phyloP scores from a whole-genome alignment of 2,797 vertebrate genomes.

The Vespertilio murinus region DNA sequence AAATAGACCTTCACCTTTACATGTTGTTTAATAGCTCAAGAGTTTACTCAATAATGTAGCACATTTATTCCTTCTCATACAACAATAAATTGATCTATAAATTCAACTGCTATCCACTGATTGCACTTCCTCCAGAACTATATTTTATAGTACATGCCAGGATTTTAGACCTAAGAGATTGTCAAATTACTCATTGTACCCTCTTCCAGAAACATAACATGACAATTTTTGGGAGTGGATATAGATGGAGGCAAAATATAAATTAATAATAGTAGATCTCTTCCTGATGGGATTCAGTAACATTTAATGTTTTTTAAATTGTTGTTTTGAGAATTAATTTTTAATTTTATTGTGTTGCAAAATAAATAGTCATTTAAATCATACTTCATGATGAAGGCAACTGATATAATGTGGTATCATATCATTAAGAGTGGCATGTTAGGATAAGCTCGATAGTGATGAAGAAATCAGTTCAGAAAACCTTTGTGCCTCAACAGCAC shows the following conservation, averaged over 20 bases:
- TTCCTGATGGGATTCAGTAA: neutral
- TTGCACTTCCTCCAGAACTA: neutral
- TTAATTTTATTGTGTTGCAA: neutral
- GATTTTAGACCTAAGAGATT: neutral
- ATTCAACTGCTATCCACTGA: neutral
- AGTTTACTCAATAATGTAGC: conserved; percentile 2
- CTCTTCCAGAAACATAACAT: neutral
- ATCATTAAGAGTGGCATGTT: neutral
- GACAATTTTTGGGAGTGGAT: neutral
- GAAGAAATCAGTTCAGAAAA: neutral
- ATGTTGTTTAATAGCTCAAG: neutral
- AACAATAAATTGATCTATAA: conserved; percentile 11
- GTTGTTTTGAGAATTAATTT: neutral
- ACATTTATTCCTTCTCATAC: neutral
- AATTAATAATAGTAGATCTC: neutral
- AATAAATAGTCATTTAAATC: neutral
- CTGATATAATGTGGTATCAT: neutral
- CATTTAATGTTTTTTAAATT: neutral
- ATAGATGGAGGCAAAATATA: neutral
- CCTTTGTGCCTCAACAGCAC: neutral
- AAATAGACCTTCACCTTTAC: neutral
- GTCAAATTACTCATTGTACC: neutral
- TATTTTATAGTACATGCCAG: neutral
- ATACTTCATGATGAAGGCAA: neutral
- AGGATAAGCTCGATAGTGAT: too few species aligned